These are phyloP conservation scores for Narcine bancroftii DNA, from an alignment of 2,113 vertebrate genomes.

Conservation along the genomic window DNA sequence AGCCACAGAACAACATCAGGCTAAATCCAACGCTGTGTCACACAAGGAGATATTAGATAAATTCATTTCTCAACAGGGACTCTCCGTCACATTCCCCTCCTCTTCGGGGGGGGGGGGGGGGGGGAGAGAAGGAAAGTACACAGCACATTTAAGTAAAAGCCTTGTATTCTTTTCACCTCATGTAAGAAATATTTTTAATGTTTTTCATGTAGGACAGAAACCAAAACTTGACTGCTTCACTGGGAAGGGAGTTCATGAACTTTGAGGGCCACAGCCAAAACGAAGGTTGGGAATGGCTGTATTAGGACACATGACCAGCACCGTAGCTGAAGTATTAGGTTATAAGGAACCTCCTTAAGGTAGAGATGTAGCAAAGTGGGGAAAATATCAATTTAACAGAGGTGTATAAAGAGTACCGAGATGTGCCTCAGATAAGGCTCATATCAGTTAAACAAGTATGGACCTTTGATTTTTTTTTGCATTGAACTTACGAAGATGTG, in stretches of 20 bases:
- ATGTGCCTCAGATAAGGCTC: background rate
- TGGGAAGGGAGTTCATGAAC: too few species aligned
- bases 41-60: background rate
- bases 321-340: background rate
- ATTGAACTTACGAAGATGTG: background rate
- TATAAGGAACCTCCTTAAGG: background rate
- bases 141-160: too few species aligned
- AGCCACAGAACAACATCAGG: background rate
- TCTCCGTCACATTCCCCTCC: too few species aligned
- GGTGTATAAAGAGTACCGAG: background rate
- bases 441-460: background rate
- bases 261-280: too few species aligned
- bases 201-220: too few species aligned
- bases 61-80: too few species aligned
- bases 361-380: background rate
- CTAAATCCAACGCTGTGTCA: background rate
- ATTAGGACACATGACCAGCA: background rate
- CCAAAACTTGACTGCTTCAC: too few species aligned
- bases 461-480: background rate
- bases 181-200: too few species aligned
- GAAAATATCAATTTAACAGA: background rate
- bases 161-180: too few species aligned
- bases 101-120: too few species aligned
- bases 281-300: too few species aligned
- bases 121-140: too few species aligned